These are phyloP conservation scores for Salmo trutta DNA, from an alignment of 2,797 vertebrate species.

Conservation along the genomic window DNA sequence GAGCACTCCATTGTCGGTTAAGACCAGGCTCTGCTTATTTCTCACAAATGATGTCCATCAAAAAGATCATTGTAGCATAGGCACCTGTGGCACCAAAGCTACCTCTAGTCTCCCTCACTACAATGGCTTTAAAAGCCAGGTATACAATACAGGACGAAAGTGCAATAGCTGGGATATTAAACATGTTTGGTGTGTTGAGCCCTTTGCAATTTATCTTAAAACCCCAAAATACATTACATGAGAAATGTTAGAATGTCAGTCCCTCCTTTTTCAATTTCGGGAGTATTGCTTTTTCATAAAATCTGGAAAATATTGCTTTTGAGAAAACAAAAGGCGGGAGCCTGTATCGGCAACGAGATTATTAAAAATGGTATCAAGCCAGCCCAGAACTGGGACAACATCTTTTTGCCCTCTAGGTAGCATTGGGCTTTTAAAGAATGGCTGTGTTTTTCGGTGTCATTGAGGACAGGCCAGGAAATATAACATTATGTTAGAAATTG, in stretches of 20 bases:
- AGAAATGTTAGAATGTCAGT: slow-evolving; percentile 56
- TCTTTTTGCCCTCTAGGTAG: slow-evolving; percentile 65
- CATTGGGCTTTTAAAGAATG: slow-evolving; percentile 62
- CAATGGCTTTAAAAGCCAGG: slow-evolving; percentile 34
- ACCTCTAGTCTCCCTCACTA: slow-evolving; percentile 37
- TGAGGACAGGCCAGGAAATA: slow-evolving; percentile 61
- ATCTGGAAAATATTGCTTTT: slow-evolving; percentile 57
- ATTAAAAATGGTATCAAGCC: slow-evolving; percentile 66
- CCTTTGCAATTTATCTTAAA: slow-evolving; percentile 53
- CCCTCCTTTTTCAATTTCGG: slow-evolving; percentile 52
- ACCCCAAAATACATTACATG: slow-evolving; percentile 60
- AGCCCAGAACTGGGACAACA: slow-evolving; percentile 56
- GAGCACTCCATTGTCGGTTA: slow-evolving; percentile 29
- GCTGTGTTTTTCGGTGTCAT: slow-evolving; percentile 56
- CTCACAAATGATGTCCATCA: slow-evolving; percentile 34
- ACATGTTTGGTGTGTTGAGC: slow-evolving; percentile 49
- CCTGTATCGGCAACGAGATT: slow-evolving; percentile 60
- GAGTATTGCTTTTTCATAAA: slow-evolving; percentile 67
- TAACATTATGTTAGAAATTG: slow-evolving; percentile 61
- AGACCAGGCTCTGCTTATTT: slow-evolving; percentile 19
- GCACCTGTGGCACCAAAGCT: slow-evolving; percentile 28
- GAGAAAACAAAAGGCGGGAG: slow-evolving; percentile 33
- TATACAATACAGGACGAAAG: slow-evolving; percentile 2
- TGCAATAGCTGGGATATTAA: slow-evolving; percentile 48
- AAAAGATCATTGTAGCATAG: slow-evolving; percentile 40